Conservation (phyloP, 2,888 invertebrate species). For the Drosophila formosana region DNA sequence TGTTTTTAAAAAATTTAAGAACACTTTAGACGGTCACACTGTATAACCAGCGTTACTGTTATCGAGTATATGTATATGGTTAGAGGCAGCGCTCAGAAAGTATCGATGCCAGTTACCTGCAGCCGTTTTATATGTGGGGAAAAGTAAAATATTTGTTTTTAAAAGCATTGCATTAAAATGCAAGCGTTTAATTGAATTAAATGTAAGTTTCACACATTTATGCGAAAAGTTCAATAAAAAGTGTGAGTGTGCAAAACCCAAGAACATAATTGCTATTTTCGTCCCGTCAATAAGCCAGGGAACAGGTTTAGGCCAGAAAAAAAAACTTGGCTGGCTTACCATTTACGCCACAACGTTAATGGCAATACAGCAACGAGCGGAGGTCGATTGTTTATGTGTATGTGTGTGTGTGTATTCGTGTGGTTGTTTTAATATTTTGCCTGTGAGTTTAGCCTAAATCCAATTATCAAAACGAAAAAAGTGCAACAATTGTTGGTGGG, state of each 20-base stretch:
- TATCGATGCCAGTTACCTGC: constrained; percentile 61
- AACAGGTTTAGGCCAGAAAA: constrained; percentile 81
- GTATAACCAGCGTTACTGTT: constrained; percentile 23
- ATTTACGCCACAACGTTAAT: constrained; percentile 77
- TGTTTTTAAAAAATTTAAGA: constrained; percentile 11
- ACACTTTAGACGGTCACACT: constrained; percentile 2
- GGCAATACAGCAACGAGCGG: constrained; percentile 68
- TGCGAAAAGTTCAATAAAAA: background rate
- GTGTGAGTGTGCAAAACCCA: background rate
- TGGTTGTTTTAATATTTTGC: constrained; percentile 66
- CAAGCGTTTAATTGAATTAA: constrained; percentile 50
- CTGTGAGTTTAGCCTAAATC: constrained; percentile 62
- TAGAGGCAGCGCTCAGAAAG: constrained; percentile 50
- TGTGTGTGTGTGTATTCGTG: constrained; percentile 25
- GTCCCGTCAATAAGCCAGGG: constrained; percentile 61
- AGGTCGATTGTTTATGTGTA: constrained; percentile 77
- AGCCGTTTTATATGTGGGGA: constrained; percentile 63
- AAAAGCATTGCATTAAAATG: constrained; percentile 58
- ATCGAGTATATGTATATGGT: constrained; percentile 40
- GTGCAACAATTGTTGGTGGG: constrained; percentile 61
- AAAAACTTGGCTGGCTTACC: constrained; percentile 76
- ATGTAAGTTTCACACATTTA: constrained; percentile 44
- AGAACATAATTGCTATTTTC: constrained; percentile 20
- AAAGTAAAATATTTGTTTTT: constrained; percentile 63
- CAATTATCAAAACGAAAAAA: constrained; percentile 66